Evolutionary conservation across 2,113 vertebrate species (phyloP), one percentile per base, ranked within the genome.

Genomic region (Salvelinus alpinus): DNA sequence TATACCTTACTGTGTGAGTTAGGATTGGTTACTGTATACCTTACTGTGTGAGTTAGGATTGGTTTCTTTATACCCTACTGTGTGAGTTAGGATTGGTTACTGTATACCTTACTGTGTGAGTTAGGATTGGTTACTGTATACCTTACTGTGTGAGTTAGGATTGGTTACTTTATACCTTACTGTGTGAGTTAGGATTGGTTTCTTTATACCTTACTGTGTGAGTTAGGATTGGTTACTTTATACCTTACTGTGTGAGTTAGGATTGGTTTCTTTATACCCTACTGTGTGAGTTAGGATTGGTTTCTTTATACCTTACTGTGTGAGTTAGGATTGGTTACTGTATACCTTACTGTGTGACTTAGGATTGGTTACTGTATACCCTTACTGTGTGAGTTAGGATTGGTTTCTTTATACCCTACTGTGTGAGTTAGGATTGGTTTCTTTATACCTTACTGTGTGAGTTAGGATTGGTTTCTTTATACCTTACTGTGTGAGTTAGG

Each of bases 21-120:
- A 27, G 25, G 25, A 27, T 97, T 81, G 99, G 97, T 88, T 99
- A 98, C 87, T 99, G 97, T 93, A 94, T 99, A 48, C 97, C 97
- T 0, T 99, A 97, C 91, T 96, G 98, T 74, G 98, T 99, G 92
- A 97, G 98, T 95, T 27, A 27, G 25, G 25, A 27, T 27, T 27
- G 25, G 27, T 27, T 99, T 99, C 87, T 99, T 97, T 93, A 94
- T 99, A 48, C 97, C 97, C 0, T 99, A 97, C 91, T 96, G 98
- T 74, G 98, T 99, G 92, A 97, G 98, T 95, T 27, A 27, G 27
- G 27, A 27, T 97, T 81, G 99, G 97, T 88, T 99, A 98, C 87
- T 99, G 97, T 93, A 94, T 99, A 48, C 97, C 97, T 0, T 99
- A 97, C 91, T 96, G 98, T 74, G 98, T 99, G 92, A 97, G 98